These are phyloP conservation scores for Lamellibrachia luymesi DNA, from an alignment of 1,140 invertebrate species.

Conservation along the genomic window DNA sequence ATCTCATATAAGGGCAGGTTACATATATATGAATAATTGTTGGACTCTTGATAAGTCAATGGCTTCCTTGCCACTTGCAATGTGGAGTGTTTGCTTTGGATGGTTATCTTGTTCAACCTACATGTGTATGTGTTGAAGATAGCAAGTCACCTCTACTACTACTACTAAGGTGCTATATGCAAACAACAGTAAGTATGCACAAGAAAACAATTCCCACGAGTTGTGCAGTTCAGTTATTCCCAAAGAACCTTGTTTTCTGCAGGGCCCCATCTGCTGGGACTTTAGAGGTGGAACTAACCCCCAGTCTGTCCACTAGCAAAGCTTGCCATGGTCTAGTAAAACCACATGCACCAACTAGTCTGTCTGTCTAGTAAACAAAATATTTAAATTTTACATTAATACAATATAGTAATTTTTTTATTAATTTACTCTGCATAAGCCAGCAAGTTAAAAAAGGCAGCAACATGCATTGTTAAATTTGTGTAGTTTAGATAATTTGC, in stretches of 20 bases:
- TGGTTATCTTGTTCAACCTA: not conserved
- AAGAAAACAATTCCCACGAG: not conserved
- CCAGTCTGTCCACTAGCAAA: too few species aligned
- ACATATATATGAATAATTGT: not conserved
- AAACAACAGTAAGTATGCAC: not conserved
- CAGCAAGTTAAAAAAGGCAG: too few species aligned
- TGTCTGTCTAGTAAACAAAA: too few species aligned
- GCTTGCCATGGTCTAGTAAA: too few species aligned
- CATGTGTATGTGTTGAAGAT: not conserved
- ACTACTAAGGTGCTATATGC: not conserved
- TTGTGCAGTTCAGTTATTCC: not conserved
- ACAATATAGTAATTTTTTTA: too few species aligned
- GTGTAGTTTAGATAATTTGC: too few species aligned
- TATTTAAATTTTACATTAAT: too few species aligned
- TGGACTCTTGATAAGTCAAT: not conserved
- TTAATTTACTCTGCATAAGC: too few species aligned
- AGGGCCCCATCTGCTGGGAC: not conserved
- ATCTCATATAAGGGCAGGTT: too few species aligned
- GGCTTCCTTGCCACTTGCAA: not conserved
- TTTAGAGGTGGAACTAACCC: too few species aligned
- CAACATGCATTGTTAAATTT: too few species aligned
- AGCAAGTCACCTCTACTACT: not conserved
- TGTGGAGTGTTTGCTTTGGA: not conserved
- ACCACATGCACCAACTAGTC: too few species aligned
- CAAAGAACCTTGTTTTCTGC: not conserved